phyloP scores from a whole-genome alignment of 2,113 vertebrate genomes.

The Chionomys nivalis region DNA sequence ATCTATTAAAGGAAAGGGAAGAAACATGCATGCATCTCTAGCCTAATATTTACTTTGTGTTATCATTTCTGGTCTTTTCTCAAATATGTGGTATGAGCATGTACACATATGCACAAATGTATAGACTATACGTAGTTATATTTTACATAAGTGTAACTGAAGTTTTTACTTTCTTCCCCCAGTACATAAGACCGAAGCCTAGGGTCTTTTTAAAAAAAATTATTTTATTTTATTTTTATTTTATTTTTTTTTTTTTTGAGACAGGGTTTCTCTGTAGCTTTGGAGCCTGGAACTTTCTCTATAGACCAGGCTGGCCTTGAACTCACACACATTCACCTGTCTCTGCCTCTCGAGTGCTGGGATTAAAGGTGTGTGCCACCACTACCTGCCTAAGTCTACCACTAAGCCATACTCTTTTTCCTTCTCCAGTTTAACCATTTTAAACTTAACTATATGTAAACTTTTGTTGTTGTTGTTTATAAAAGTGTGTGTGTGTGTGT shows the following conservation, averaged over 20 bases:
- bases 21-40: not conserved
- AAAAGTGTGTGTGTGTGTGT: not conserved
- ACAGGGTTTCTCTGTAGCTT: too few relatives aligned
- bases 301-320: too few relatives aligned
- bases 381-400: not conserved
- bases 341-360: too few relatives aligned
- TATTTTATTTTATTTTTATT: too few relatives aligned
- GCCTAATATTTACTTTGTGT: not conserved
- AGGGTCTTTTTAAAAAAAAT: too few relatives aligned
- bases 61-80: not conserved
- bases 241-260: too few relatives aligned
- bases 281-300: too few relatives aligned
- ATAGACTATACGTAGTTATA: not conserved
- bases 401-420: not conserved
- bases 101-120: not conserved
- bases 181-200: not conserved
- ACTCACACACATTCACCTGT: too few relatives aligned
- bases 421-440: not conserved
- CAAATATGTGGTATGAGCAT: not conserved
- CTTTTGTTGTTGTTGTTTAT: not conserved
- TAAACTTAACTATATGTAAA: too few relatives aligned
- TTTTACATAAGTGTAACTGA: constrained; percentile 33
- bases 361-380: too few relatives aligned
- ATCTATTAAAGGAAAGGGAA: constrained; percentile 35
- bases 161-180: not conserved